Evolutionary conservation across 1,140 invertebrate species (phyloP).

Genomic region (Drosophila grimshawi): DNA sequence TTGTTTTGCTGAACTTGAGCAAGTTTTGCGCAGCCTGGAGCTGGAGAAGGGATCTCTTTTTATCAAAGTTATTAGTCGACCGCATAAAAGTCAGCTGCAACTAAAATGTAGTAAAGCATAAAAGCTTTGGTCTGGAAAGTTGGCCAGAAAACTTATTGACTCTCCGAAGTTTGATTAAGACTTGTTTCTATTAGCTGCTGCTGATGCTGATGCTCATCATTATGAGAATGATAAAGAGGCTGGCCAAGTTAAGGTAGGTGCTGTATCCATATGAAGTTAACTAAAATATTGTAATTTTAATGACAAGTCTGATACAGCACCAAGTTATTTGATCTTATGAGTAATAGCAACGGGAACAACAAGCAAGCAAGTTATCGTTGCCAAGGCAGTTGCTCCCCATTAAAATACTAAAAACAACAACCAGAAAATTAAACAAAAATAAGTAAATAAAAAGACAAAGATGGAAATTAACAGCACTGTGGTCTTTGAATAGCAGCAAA

Average conservation of each 20-base stretch:
- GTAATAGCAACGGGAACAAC: not conserved
- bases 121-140: conserved; percentile 48
- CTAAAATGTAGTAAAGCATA: conserved; percentile 46
- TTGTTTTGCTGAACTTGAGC: conserved; percentile 46
- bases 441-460: not conserved
- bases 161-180: conserved; percentile 56
- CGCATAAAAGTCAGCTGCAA: conserved; percentile 38
- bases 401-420: conserved; percentile 18
- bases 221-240: conserved; percentile 15
- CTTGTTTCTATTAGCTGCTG: conserved; percentile 20
- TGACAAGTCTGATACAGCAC: conserved; percentile 3
- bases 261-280: not conserved
- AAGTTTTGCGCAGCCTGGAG: not conserved
- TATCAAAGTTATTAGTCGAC: conserved; percentile 65
- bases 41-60: conserved; percentile 11
- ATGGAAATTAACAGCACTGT: conserved; percentile 13
- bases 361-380: conserved; percentile 3
- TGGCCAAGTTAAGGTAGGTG: conserved; percentile 7
- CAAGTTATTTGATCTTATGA: conserved; percentile 16
- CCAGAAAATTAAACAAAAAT: not conserved
- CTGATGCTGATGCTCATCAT: conserved; percentile 15
- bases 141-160: conserved; percentile 9
- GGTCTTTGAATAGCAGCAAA: conserved; percentile 29
- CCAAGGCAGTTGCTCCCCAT: conserved; percentile 27
- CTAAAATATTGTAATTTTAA: conserved; percentile 35